Base-by-base conservation (phyloP, 2,797 vertebrate genomes). In the Hafferia zeledoni region DNA sequence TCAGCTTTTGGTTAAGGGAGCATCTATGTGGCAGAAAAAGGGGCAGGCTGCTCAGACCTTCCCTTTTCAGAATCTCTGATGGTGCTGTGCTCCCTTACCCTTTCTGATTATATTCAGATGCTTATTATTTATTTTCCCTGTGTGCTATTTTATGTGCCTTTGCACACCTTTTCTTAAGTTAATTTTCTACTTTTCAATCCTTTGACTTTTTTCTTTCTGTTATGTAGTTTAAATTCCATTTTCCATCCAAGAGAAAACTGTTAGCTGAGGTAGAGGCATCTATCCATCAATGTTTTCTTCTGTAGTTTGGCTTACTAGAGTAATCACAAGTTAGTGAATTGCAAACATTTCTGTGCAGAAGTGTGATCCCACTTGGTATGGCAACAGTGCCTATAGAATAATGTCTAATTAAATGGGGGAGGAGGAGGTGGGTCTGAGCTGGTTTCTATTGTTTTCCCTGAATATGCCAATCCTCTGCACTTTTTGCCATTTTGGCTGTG, bases 81-180 rank as follows among this genome's bases (percentile, higher is more conserved):
- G 28, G 8, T 52, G 14, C 5, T 60, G 8, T 23, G 2, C 14
- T 81, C 18, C 37, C 20, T 59, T 89, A 4, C 4, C 67, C 9
- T 23, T 77, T 55, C 47, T 53, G 14, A 60, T 46, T 13, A 18
- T 23, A 10, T 76, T 75, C 43, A 25, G 5, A 43, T 59, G 3
- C 9, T 93, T 61, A 16, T 5, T 67, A 5, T 37, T 70, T 63
- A 12, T 70, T 90, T 84, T 89, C 46, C 16, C 22, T 43, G 3
- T 37, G 83, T 88, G 71, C 14, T 57, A 8, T 22, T 78, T 72
- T 71, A 33, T 64, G 8, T n/a, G 11, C 11, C 24, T 60, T 64
- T 68, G 49, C 2, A 13, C 5, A 31, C n/a, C 0, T 30, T 56
- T 23, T 69, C 33, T 2, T 0, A 50, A 69, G 23, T 20, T 37